phyloP scores from a whole-genome alignment of 1,140 invertebrate species.

The Pseudomyrmex pallidus region DNA sequence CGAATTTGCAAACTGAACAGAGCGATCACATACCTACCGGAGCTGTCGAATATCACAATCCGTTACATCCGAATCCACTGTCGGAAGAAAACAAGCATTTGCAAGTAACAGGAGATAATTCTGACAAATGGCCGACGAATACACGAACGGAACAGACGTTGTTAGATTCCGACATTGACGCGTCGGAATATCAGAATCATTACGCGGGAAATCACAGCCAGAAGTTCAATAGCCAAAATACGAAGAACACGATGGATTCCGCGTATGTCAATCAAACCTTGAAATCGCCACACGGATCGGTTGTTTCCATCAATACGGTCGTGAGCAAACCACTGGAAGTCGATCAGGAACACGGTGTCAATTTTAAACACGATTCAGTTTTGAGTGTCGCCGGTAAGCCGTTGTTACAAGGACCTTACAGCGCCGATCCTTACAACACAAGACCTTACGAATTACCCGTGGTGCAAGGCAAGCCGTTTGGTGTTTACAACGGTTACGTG shows the following conservation, averaged over 20 bases:
- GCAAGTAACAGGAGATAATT: conserved; percentile 57
- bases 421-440: conserved; percentile 38
- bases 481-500: conserved; percentile 71
- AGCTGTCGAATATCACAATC: conserved; percentile 80
- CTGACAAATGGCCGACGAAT: conserved; percentile 64
- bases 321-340: conserved; percentile 65
- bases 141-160: conserved; percentile 64
- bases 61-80: conserved; percentile 72
- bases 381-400: neutral
- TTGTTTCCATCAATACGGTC: conserved; percentile 62
- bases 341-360: conserved; percentile 40
- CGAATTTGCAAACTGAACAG: conserved; percentile 53
- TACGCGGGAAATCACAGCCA: conserved; percentile 23
- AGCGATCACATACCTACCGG: conserved; percentile 74
- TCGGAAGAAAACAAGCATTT: conserved; percentile 28
- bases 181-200: conserved; percentile 75
- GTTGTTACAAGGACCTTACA: conserved; percentile 31
- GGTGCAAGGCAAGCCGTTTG: conserved; percentile 77
- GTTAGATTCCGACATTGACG: conserved; percentile 78
- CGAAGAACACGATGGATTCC: neutral
- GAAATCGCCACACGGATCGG: conserved; percentile 49
- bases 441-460: conserved; percentile 73
- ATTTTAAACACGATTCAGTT: conserved; percentile 36
- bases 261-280: conserved; percentile 13
- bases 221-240: neutral